Conservation (phyloP, 53 echinoderm and acorn worm species). For the Echinarachnius parma region DNA sequence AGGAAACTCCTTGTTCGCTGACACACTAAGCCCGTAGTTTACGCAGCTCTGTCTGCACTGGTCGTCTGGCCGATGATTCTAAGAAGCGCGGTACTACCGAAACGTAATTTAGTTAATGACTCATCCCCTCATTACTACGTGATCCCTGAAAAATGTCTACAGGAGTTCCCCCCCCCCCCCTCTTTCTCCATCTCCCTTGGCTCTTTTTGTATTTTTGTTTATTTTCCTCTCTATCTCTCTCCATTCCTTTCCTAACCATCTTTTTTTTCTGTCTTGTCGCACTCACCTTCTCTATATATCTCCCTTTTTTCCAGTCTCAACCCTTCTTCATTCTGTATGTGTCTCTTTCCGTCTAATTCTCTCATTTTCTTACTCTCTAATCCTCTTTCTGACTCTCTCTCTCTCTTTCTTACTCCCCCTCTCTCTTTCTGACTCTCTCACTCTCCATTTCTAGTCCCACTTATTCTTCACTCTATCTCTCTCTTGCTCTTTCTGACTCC, state of each 20-base stretch:
- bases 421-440: background rate
- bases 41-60: too few species aligned
- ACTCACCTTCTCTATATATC: background rate
- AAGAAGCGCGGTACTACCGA: background rate
- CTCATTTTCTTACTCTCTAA: background rate
- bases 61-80: background rate
- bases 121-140: conserved; percentile 10
- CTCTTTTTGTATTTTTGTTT: too few species aligned
- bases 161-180: background rate
- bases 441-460: too few species aligned
- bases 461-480: background rate
- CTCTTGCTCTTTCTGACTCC: background rate
- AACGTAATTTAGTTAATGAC: conserved; percentile 25
- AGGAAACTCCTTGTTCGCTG: too few species aligned
- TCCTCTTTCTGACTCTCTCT: background rate
- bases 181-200: conserved; percentile 5
- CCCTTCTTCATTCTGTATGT: background rate
- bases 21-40: too few species aligned
- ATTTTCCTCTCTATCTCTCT: background rate
- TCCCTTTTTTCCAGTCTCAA: background rate
- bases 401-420: background rate
- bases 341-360: background rate
- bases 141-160: too few species aligned
- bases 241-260: background rate
- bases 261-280: too few species aligned